Evolutionary conservation across 35 echinoderm and acorn worm genomes (phyloP).

Genomic region (Stichopus chloronotus): DNA sequence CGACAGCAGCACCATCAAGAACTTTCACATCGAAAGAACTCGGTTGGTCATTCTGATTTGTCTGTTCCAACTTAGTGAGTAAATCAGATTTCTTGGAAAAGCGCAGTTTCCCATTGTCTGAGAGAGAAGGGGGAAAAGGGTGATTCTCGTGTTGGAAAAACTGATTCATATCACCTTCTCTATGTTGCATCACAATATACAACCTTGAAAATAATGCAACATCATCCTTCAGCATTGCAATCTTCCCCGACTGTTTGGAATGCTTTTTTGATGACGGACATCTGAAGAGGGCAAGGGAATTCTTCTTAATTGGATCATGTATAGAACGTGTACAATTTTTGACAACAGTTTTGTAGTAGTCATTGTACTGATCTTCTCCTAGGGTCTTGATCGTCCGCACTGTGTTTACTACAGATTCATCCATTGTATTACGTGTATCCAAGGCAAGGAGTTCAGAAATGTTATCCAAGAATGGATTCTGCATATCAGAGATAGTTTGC

Average conservation of each 20-base stretch:
- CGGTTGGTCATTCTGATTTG: no score
- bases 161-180: slow-evolving; percentile 33
- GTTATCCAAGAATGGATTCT: slow-evolving; percentile 66
- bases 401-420: slow-evolving; percentile 8
- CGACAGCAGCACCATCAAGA: no score
- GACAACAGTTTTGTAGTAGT: slow-evolving; percentile 50
- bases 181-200: slow-evolving; percentile 52
- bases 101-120: neutral
- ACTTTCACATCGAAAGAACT: no score
- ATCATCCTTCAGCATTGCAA: slow-evolving; percentile 42
- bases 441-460: slow-evolving; percentile 44
- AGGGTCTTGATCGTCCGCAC: slow-evolving; percentile 21
- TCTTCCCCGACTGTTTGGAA: slow-evolving; percentile 14
- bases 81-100: no score
- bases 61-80: no score
- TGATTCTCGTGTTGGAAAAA: slow-evolving; percentile 63
- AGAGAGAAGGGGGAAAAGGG: slow-evolving; percentile 50
- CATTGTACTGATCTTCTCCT: slow-evolving; percentile 34
- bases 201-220: slow-evolving; percentile 50
- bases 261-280: neutral
- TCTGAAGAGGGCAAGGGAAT: slow-evolving; percentile 32
- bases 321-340: slow-evolving; percentile 47
- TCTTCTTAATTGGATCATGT: slow-evolving; percentile 62
- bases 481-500: slow-evolving; percentile 40
- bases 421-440: slow-evolving; percentile 40